A percentile compares a stretch with the other conserved stretches of the same genome.
phyloP scores from a whole-genome alignment of 2,113 vertebrate species.

The Aspidoscelis tigris region DNA sequence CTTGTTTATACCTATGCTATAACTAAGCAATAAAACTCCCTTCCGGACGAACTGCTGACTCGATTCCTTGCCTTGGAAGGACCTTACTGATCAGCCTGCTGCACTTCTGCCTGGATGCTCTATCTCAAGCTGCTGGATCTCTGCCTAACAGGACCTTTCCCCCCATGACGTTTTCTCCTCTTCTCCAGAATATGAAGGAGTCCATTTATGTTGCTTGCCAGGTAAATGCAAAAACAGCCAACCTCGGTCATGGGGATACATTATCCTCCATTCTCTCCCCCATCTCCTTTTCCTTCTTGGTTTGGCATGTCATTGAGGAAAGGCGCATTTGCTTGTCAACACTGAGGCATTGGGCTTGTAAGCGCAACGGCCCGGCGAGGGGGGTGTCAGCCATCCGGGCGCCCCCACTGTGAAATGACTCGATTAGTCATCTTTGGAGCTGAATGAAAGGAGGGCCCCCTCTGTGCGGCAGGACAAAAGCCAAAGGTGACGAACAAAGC shows the following conservation, averaged over 20 bases:
- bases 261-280: background rate
- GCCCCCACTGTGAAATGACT: conserved; percentile 32
- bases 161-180: too few species aligned
- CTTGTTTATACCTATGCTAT: too few species aligned
- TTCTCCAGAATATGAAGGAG: background rate
- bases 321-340: conserved; percentile 9
- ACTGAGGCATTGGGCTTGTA: conserved; percentile 32
- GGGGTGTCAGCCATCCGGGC: conserved; percentile 20
- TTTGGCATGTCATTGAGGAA: conserved; percentile 35
- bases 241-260: background rate
- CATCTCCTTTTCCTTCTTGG: background rate
- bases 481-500: conserved; percentile 24
- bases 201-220: background rate
- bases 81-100: too few species aligned
- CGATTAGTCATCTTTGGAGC: conserved; percentile 37
- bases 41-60: too few species aligned
- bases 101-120: too few species aligned
- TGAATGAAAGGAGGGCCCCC: conserved; percentile 30
- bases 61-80: too few species aligned
- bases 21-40: too few species aligned
- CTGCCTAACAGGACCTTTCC: too few species aligned
- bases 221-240: background rate
- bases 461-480: conserved; percentile 40
- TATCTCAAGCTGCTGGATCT: too few species aligned
- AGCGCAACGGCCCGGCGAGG: conserved; percentile 5